Percentiles rank a stretch among this genome's conserved stretches.
Conservation (phyloP, 2,797 vertebrate genomes). For the Echeneis naucrates region DNA sequence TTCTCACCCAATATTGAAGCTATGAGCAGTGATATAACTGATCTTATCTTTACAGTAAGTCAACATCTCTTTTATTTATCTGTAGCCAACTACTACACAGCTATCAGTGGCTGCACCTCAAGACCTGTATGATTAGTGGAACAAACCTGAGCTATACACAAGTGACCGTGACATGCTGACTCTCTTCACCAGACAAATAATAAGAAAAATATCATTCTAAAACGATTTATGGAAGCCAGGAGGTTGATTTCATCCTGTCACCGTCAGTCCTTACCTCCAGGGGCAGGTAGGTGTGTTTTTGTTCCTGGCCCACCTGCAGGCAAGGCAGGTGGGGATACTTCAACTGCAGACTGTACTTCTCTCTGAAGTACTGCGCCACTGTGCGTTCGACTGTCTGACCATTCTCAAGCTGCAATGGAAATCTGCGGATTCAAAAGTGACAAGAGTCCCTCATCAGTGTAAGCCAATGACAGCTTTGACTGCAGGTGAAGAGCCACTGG, state of each 20-base stretch:
- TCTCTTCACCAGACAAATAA: too few species aligned
- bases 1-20: neutral
- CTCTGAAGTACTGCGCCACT: slow-evolving; percentile 98
- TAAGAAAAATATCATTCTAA: too few species aligned
- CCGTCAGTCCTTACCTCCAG: slow-evolving; percentile 88
- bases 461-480: slow-evolving; percentile 5
- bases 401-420: slow-evolving; percentile 96
- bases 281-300: slow-evolving; percentile 99
- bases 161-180: too few species aligned
- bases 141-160: neutral
- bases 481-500: accelerated
- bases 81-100: neutral
- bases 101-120: too few species aligned
- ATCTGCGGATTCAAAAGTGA: slow-evolving; percentile 79
- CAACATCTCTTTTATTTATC: neutral
- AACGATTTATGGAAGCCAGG: too few species aligned
- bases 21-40: too few species aligned
- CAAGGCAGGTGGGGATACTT: slow-evolving; percentile 98
- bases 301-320: slow-evolving; percentile 98
- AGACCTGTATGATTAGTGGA: neutral
- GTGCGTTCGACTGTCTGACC: slow-evolving; percentile 98
- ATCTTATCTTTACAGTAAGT: too few species aligned
- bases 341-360: slow-evolving; percentile 97
- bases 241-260: neutral
- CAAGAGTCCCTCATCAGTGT: neutral